Conservation (phyloP, 2,888 invertebrate genomes). For the Hanleya hanleyi region DNA sequence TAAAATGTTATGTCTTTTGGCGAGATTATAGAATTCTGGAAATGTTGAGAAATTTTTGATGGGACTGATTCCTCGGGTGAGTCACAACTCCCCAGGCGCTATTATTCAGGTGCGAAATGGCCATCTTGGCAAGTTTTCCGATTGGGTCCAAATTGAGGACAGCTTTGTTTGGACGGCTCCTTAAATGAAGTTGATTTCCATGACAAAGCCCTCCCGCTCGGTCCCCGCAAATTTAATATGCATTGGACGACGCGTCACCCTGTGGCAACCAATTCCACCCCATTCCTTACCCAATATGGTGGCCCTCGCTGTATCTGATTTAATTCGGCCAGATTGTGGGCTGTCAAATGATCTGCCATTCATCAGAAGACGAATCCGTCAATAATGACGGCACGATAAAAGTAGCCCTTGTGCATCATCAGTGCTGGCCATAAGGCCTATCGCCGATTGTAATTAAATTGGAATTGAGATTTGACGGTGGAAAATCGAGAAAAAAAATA, state of each 20-base stretch:
- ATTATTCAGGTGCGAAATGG: neutral
- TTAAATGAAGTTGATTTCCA: neutral
- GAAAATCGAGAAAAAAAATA: neutral
- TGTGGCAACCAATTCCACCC: neutral
- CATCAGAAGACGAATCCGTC: neutral
- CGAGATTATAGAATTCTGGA: neutral
- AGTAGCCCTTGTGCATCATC: neutral
- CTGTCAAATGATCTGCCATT: slow-evolving; percentile 1
- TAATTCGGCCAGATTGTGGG: neutral
- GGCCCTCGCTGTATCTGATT: slow-evolving; percentile 1
- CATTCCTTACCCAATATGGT: neutral
- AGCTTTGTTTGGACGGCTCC: neutral
- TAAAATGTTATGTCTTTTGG: neutral
- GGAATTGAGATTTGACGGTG: neutral
- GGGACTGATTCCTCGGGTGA: neutral
- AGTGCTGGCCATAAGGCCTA: neutral
- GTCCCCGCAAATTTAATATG: slow-evolving; percentile 3
- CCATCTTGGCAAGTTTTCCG: no score
- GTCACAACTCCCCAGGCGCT: neutral
- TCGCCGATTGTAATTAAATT: neutral
- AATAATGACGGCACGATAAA: neutral
- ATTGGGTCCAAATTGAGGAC: slow-evolving; percentile 4
- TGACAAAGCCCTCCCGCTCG: neutral
- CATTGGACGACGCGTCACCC: neutral
- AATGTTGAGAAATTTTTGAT: neutral